These are phyloP conservation scores for Semicossyphus pulcher DNA, from an alignment of 2,113 vertebrate species.

Conservation along the genomic window DNA sequence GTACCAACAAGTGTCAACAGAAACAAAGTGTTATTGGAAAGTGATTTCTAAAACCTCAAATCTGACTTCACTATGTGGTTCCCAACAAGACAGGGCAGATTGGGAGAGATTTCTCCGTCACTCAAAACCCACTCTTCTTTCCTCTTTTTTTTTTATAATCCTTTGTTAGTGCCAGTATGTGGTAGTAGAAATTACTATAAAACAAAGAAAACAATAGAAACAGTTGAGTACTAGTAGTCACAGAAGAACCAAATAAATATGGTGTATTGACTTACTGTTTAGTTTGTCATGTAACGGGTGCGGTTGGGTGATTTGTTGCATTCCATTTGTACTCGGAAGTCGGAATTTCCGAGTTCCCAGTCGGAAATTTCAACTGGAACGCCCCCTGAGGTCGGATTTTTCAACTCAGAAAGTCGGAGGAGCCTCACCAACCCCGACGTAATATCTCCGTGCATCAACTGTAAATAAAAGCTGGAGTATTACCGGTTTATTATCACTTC, in stretches of 20 bases:
- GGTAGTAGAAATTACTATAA: background rate
- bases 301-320: background rate
- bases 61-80: conserved; percentile 4
- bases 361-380: too few species aligned
- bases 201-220: conserved; percentile 3
- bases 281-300: background rate
- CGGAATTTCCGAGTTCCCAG: too few species aligned
- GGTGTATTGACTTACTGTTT: background rate
- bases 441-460: too few species aligned
- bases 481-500: too few species aligned
- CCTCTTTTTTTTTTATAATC: background rate
- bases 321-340: too few species aligned
- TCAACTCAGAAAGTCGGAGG: too few species aligned
- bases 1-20: background rate
- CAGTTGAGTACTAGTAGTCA: conserved; percentile 1
- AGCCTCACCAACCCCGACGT: too few species aligned
- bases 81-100: conserved; percentile 10
- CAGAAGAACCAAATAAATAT: background rate
- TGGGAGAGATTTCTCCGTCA: background rate
- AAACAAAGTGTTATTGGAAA: background rate
- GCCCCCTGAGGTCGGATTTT: too few species aligned
- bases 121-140: too few species aligned
- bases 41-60: background rate
- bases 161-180: background rate
- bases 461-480: too few species aligned